Percentiles rank a stretch among this genome's conserved stretches.
Conservation (phyloP, 2,113 vertebrate species). For the Vireo altiloquus region DNA sequence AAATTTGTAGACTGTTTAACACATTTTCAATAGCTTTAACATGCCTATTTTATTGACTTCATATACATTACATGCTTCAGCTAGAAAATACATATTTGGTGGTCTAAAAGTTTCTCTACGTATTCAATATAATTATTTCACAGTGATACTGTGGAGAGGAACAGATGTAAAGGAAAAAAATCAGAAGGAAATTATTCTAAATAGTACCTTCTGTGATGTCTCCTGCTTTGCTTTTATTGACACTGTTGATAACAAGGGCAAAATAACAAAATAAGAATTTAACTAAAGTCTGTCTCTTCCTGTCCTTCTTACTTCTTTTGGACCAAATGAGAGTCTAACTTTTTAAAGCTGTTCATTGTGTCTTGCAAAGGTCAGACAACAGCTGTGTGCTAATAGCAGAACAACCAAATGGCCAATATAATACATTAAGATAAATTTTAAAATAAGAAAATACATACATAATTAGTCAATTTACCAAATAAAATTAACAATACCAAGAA, state of each 20-base stretch:
- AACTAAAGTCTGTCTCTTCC: not conserved
- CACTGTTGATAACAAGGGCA: not conserved
- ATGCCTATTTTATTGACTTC: not conserved
- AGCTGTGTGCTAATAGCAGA: not conserved
- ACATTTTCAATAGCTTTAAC: not conserved
- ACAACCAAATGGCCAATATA: not conserved
- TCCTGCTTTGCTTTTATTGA: not conserved
- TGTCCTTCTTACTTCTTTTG: not conserved
- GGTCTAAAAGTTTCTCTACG: not conserved
- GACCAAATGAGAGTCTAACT: not conserved
- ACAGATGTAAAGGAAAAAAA: not conserved
- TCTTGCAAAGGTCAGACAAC: not conserved
- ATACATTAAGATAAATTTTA: not conserved
- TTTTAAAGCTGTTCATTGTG: not conserved
- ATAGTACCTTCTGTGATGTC: not conserved
- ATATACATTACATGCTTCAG: not conserved
- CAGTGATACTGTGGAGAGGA: not conserved
- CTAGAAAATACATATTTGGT: not conserved
- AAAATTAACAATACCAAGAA: not conserved
- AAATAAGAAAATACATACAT: not conserved
- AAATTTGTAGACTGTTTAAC: not conserved
- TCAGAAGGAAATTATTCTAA: not conserved
- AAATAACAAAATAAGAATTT: not conserved
- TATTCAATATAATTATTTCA: not conserved
- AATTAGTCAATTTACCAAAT: not conserved